Conservation (phyloP, 2,113 vertebrate species). For the Macrotus californicus region DNA sequence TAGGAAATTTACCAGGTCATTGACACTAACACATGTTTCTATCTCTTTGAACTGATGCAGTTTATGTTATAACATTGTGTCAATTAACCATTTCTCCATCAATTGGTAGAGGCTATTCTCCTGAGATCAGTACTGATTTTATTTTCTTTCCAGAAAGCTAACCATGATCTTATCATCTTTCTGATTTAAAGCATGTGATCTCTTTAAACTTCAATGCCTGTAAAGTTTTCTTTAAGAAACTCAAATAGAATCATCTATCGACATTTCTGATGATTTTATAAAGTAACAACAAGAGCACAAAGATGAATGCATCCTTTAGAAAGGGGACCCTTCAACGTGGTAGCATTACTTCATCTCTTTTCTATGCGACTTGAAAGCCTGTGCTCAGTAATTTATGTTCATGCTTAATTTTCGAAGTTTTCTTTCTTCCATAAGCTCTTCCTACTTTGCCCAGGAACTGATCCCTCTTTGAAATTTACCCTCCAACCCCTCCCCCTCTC, state of each 20-base stretch:
- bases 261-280: constrained; percentile 55
- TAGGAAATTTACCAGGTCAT: not conserved
- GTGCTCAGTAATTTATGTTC: constrained; percentile 70
- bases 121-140: constrained; percentile 30
- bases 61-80: not conserved
- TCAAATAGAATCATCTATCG: constrained; percentile 10
- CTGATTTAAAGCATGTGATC: constrained; percentile 16
- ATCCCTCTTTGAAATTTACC: constrained; percentile 71
- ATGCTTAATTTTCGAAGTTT: constrained; percentile 73
- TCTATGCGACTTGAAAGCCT: constrained; percentile 54
- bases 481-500: constrained; percentile 1
- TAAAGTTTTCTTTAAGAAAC: constrained; percentile 66
- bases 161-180: constrained; percentile 13
- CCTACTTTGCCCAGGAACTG: constrained; percentile 63
- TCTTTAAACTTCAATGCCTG: constrained; percentile 39
- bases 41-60: not conserved
- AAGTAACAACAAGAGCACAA: constrained; percentile 57
- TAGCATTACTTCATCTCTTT: constrained; percentile 55
- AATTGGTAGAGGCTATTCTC: constrained; percentile 3
- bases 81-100: not conserved
- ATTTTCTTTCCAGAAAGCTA: constrained; percentile 52
- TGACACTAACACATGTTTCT: not conserved
- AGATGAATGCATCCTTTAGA: constrained; percentile 38
- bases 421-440: constrained; percentile 67
- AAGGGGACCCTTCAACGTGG: constrained; percentile 8